phyloP scores from a whole-genome alignment of 92 coral and sea anemone genomes.

The Porites rus region DNA sequence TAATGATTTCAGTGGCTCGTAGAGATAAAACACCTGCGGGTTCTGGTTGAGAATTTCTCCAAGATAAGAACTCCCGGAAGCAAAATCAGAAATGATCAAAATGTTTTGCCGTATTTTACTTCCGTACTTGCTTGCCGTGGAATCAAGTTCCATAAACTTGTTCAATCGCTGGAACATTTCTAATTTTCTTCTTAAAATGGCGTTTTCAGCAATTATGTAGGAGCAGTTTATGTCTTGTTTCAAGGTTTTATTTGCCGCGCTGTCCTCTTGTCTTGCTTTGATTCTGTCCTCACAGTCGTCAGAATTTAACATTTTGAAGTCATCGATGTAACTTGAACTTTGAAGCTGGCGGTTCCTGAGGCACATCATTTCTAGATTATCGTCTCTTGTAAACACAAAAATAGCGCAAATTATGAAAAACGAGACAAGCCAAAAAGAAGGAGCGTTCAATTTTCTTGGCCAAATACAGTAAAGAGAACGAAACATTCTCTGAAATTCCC shows the following conservation, averaged over 20 bases:
- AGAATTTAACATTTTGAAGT: background rate
- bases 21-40: conserved; percentile 80
- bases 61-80: conserved; percentile 87
- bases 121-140: conserved; percentile 84
- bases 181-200: conserved; percentile 52
- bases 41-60: conserved; percentile 96
- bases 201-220: conserved; percentile 43
- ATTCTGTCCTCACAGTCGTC: conserved; percentile 6
- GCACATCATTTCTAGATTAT: conserved; percentile 5
- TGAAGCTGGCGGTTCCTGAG: conserved; percentile 41
- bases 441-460: conserved; percentile 35
- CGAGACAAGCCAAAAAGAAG: conserved; percentile 48
- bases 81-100: conserved; percentile 72
- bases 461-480: conserved; percentile 42
- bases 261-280: background rate
- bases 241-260: background rate
- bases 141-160: conserved; percentile 82
- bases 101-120: conserved; percentile 89
- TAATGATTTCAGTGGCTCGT: conserved; percentile 84
- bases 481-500: conserved; percentile 56
- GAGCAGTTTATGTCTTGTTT: conserved; percentile 47
- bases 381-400: conserved; percentile 44
- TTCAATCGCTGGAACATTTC: conserved; percentile 76
- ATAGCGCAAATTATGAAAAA: conserved; percentile 54
- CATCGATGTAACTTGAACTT: conserved; percentile 35